Conservation (phyloP, 2,888 invertebrate genomes). For the Ernsta delagoae region DNA sequence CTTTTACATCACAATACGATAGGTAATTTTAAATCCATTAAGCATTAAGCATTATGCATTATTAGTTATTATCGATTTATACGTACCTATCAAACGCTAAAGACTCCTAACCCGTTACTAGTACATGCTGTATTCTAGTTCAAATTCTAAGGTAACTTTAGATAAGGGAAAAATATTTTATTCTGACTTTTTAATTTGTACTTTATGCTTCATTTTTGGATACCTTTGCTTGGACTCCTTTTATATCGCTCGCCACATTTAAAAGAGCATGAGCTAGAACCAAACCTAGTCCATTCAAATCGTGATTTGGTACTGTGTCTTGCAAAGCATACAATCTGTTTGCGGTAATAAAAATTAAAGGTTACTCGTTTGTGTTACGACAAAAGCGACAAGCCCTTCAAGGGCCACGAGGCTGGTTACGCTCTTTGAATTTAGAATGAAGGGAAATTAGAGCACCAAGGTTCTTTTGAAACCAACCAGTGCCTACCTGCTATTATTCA, state of each 20-base stretch:
- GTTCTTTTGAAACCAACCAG: slow-evolving; percentile 80
- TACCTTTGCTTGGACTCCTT: not conserved
- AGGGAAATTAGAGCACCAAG: slow-evolving; percentile 82
- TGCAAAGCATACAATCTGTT: not conserved
- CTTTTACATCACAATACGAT: too few relatives aligned
- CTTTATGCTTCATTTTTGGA: not conserved
- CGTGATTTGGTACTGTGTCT: not conserved
- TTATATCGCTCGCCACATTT: not conserved
- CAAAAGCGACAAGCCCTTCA: slow-evolving; percentile 65
- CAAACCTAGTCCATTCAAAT: not conserved
- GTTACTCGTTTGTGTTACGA: slow-evolving; percentile 51
- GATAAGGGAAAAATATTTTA: too few relatives aligned
- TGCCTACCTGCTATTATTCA: slow-evolving; percentile 67
- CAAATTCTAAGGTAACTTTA: too few relatives aligned
- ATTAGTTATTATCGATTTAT: too few relatives aligned
- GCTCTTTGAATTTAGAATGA: slow-evolving; percentile 81
- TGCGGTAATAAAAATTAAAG: slow-evolving; percentile 39
- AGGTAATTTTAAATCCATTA: too few relatives aligned
- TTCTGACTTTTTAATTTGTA: too few relatives aligned
- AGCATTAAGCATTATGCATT: too few relatives aligned
- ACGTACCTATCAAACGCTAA: too few relatives aligned
- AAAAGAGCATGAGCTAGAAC: not conserved
- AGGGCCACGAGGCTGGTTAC: slow-evolving; percentile 76
- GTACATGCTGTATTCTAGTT: too few relatives aligned
- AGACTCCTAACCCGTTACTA: too few relatives aligned